Percentiles rank a stretch among this genome's conserved stretches.
Evolutionary conservation across 2,888 invertebrate genomes (phyloP).

Genomic region (Ethmia dodecea): DNA sequence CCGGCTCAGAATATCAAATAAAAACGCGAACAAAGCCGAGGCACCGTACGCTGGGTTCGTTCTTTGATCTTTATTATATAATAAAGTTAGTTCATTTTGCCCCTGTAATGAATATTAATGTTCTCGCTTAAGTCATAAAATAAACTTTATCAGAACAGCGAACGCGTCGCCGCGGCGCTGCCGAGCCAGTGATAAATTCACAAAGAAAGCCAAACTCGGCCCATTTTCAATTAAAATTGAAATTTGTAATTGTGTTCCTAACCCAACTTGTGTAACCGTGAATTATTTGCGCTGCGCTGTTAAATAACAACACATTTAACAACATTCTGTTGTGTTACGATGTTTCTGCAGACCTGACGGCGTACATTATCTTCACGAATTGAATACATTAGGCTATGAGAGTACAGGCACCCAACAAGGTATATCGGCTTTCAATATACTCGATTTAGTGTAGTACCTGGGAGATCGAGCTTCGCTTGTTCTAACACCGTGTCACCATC

Average conservation of each 20-base stretch:
- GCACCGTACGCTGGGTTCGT: slow-evolving; percentile 31
- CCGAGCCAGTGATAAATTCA: slow-evolving; percentile 54
- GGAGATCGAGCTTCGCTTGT: no score
- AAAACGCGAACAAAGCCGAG: slow-evolving; percentile 31
- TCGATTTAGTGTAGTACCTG: no score
- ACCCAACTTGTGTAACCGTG: slow-evolving; percentile 56
- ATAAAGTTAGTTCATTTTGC: slow-evolving; percentile 73
- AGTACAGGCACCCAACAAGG: no score
- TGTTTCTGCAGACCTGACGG: slow-evolving; percentile 20
- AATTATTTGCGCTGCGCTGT: slow-evolving; percentile 50
- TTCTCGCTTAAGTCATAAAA: slow-evolving; percentile 71
- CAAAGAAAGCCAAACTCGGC: slow-evolving; percentile 63
- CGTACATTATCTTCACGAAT: neutral
- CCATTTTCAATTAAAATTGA: slow-evolving; percentile 66
- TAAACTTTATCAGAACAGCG: slow-evolving; percentile 58
- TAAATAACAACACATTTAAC: slow-evolving; percentile 42
- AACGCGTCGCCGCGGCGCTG: slow-evolving; percentile 8
- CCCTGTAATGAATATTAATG: slow-evolving; percentile 74
- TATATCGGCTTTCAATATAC: no score
- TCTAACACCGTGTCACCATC: no score
- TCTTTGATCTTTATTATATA: slow-evolving; percentile 69
- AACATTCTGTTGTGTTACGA: slow-evolving; percentile 42
- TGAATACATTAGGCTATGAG: slow-evolving; percentile 1
- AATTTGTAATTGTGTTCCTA: slow-evolving; percentile 53
- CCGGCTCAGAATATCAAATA: slow-evolving; percentile 28